phyloP scores from a whole-genome alignment of 2,797 vertebrate genomes.

The Bradypus variegatus region DNA sequence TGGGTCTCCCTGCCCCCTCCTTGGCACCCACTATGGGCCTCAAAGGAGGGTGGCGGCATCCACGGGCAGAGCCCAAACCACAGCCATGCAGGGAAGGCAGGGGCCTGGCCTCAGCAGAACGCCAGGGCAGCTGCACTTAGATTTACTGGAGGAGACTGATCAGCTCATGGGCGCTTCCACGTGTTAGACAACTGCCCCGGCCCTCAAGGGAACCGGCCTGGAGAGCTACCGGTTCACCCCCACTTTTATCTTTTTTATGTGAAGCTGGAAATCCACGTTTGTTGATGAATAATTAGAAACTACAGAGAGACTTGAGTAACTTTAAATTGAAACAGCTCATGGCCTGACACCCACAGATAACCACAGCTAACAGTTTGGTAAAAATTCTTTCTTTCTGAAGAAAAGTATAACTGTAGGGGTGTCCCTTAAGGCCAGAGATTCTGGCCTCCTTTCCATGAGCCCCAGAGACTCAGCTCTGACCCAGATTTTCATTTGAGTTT shows the following conservation, averaged over 20 bases:
- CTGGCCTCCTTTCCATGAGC: neutral
- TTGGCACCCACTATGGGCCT: too few species aligned
- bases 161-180: too few species aligned
- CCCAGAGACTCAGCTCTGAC: neutral
- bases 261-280: neutral
- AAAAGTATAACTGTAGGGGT: neutral
- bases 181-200: neutral
- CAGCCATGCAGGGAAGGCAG: accelerated
- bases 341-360: neutral
- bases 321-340: neutral
- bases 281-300: neutral
- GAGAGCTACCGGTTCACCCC: too few species aligned
- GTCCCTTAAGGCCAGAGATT: neutral
- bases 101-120: neutral
- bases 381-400: neutral
- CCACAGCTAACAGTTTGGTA: neutral
- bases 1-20: neutral
- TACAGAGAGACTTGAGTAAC: neutral
- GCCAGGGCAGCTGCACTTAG: neutral
- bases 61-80: too few species aligned
- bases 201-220: neutral
- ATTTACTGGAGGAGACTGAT: too few species aligned
- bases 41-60: neutral
- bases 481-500: neutral
- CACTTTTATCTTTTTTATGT: neutral